A percentile compares a stretch with the other conserved stretches of the same genome.
Evolutionary conservation across 2,113 vertebrate species (phyloP).

Genomic region (Neoarius graeffei): DNA sequence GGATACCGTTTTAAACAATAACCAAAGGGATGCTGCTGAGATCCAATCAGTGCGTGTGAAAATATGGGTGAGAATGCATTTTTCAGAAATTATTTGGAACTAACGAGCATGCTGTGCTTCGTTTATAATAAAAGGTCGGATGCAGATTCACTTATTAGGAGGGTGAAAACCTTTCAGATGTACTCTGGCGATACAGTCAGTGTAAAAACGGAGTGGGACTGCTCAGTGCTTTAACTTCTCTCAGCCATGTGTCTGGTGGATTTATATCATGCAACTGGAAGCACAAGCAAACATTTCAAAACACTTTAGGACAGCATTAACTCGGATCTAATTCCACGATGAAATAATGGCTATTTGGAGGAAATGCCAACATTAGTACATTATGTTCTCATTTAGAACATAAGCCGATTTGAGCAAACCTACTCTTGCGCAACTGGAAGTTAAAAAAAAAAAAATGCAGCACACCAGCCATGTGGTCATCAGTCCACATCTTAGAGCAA

Average conservation of each 20-base stretch:
- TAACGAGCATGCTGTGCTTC: neutral
- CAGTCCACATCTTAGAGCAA: constrained; percentile 17
- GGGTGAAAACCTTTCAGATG: neutral
- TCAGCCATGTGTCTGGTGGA: neutral
- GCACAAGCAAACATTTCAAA: neutral
- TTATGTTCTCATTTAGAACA: constrained; percentile 17
- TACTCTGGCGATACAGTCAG: neutral
- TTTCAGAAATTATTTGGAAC: neutral
- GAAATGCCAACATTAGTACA: neutral
- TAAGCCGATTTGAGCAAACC: constrained; percentile 41
- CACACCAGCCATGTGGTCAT: constrained; percentile 8
- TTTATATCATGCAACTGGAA: neutral
- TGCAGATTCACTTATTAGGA: neutral
- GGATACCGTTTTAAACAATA: neutral
- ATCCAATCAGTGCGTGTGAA: neutral
- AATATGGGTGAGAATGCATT: neutral
- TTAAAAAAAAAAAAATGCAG: neutral
- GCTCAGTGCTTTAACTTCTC: neutral
- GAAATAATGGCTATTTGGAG: neutral
- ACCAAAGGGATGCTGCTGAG: neutral
- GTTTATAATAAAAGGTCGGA: neutral
- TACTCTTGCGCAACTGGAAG: constrained; percentile 15
- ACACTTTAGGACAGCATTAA: constrained; percentile 8
- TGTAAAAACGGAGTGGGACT: neutral
- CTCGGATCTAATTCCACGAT: neutral